Conservation (phyloP, 2,113 vertebrate species). For the Laticauda laticaudata region DNA sequence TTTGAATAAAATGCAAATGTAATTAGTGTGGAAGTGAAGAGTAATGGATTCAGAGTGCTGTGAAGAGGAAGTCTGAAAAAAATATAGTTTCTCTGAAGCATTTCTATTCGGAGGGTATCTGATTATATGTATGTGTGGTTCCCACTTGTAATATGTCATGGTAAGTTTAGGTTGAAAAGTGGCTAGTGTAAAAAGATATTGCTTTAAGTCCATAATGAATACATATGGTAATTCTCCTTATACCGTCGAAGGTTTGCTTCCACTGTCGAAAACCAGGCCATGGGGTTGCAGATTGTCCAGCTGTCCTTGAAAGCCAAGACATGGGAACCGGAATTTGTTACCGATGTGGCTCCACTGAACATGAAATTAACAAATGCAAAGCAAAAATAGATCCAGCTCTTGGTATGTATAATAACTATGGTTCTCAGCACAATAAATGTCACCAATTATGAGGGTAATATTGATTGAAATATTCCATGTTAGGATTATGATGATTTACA, state of each 20-base stretch:
- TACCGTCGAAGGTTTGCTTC: slow-evolving; percentile 84
- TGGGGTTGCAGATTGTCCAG: slow-evolving; percentile 88
- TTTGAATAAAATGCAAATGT: neutral
- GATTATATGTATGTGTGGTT: neutral
- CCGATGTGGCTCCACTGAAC: slow-evolving; percentile 94
- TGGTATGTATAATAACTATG: slow-evolving; percentile 69
- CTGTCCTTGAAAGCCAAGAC: slow-evolving; percentile 83
- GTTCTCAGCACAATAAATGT: neutral
- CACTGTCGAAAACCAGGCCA: slow-evolving; percentile 93
- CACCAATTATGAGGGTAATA: neutral
- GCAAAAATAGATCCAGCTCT: slow-evolving; percentile 88
- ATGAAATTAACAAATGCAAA: slow-evolving; percentile 85
- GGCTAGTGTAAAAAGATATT: neutral
- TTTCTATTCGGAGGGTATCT: neutral
- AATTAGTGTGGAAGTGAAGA: neutral
- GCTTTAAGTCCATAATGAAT: neutral
- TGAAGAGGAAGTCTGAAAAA: neutral
- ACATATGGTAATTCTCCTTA: slow-evolving; percentile 2
- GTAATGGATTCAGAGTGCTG: neutral
- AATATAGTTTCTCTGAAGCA: neutral
- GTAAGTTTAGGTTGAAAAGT: slow-evolving; percentile 5
- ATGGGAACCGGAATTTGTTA: slow-evolving; percentile 92
- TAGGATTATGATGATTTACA: neutral
- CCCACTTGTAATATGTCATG: neutral
- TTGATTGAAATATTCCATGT: neutral